These are phyloP conservation scores for Odontomachus brunneus DNA, from an alignment of 1,140 invertebrate species.

Conservation along the genomic window DNA sequence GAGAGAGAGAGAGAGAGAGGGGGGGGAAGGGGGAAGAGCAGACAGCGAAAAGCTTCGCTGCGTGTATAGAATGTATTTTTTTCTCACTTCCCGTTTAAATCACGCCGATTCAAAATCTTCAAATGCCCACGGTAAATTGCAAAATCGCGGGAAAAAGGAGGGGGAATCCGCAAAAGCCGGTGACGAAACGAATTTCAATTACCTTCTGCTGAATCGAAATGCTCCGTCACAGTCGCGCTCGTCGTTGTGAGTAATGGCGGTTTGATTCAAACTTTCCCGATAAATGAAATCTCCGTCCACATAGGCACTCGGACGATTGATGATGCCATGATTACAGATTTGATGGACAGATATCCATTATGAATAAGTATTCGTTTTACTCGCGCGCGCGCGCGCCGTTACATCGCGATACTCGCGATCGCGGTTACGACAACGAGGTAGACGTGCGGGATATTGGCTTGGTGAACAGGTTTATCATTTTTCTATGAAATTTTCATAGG, in stretches of 20 bases:
- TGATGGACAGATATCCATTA: constrained; percentile 51
- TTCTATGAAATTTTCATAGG: too few species aligned
- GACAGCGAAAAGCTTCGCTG: too few species aligned
- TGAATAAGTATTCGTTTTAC: constrained; percentile 58
- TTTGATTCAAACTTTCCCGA: constrained; percentile 74
- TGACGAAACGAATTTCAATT: constrained; percentile 76
- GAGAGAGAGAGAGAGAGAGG: too few species aligned
- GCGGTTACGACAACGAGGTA: neutral
- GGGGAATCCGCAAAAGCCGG: constrained; percentile 21
- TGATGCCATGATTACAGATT: constrained; percentile 46
- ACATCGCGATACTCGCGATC: constrained; percentile 19
- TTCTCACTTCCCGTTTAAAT: constrained; percentile 38
- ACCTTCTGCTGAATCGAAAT: constrained; percentile 71
- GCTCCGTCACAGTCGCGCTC: constrained; percentile 65
- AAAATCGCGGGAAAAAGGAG: constrained; percentile 14
- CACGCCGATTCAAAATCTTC: constrained; percentile 50
- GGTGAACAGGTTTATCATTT: too few species aligned
- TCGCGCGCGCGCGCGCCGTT: constrained; percentile 39
- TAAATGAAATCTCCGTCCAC: constrained; percentile 72
- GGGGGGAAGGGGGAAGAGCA: too few species aligned
- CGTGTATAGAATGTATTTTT: constrained; percentile 27
- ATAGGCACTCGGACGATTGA: constrained; percentile 64
- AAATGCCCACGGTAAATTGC: constrained; percentile 54
- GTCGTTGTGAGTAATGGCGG: constrained; percentile 70
- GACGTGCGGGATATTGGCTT: too few species aligned